These are phyloP conservation scores for Hedya salicella DNA, from an alignment of 2,888 invertebrate species.

Conservation along the genomic window DNA sequence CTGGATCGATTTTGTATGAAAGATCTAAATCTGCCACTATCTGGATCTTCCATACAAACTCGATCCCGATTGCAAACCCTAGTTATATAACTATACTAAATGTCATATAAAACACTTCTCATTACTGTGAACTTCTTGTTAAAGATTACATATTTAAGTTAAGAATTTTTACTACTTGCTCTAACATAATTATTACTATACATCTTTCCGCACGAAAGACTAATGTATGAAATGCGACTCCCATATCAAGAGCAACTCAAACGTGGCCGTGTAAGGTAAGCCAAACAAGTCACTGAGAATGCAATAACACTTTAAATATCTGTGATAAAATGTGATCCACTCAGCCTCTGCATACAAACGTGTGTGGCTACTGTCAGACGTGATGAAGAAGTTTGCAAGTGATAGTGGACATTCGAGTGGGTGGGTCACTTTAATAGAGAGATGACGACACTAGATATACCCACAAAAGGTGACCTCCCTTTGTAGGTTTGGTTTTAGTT, in stretches of 20 bases:
- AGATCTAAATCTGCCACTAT: too few relatives aligned
- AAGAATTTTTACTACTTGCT: constrained; percentile 65
- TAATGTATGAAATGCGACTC: constrained; percentile 42
- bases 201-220: constrained; percentile 53
- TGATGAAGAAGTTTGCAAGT: constrained; percentile 22
- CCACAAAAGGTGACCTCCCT: too few relatives aligned
- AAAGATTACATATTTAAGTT: constrained; percentile 50
- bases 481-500: too few relatives aligned
- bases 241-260: constrained; percentile 23
- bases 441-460: too few relatives aligned
- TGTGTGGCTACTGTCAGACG: constrained; percentile 33
- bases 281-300: constrained; percentile 11
- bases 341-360: constrained; percentile 13
- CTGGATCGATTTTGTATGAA: too few relatives aligned
- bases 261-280: constrained; percentile 15
- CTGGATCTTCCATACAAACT: too few relatives aligned
- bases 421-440: background rate
- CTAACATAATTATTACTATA: constrained; percentile 59
- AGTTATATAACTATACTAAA: constrained; percentile 43
- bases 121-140: constrained; percentile 55
- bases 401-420: constrained; percentile 5
- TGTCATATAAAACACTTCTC: constrained; percentile 49
- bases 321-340: constrained; percentile 30
- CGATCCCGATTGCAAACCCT: too few relatives aligned
- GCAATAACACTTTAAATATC: constrained; percentile 17